Evolutionary conservation across 1,140 invertebrate species (phyloP).

Genomic region (Drosophila carrolli): DNA sequence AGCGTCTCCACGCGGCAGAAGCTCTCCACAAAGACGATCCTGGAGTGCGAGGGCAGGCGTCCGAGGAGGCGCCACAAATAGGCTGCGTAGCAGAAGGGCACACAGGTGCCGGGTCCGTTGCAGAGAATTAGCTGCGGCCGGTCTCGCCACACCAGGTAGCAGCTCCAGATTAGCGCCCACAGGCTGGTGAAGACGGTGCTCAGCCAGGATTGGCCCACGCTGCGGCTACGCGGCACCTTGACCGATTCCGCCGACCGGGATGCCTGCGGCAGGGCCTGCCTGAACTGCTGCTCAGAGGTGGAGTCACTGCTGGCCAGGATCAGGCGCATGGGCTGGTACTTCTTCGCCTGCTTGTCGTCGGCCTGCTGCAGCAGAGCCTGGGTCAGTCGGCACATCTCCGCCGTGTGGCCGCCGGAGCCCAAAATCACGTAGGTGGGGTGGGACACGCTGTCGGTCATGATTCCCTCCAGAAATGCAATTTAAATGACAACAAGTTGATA

Average conservation of each 20-base stretch:
- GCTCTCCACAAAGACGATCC: slow-evolving; percentile 97
- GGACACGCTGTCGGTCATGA: not conserved
- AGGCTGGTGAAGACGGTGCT: slow-evolving; percentile 92
- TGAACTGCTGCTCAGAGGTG: slow-evolving; percentile 86
- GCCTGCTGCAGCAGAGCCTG: slow-evolving; percentile 85
- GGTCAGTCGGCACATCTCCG: slow-evolving; percentile 93
- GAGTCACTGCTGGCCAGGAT: slow-evolving; percentile 92
- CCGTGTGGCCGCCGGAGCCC: slow-evolving; percentile 92
- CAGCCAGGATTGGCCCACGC: slow-evolving; percentile 94
- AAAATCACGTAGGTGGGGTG: slow-evolving; percentile 86
- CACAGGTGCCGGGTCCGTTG: slow-evolving; percentile 98
- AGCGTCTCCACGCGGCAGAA: slow-evolving; percentile 95
- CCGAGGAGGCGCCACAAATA: slow-evolving; percentile 89
- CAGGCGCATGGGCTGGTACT: slow-evolving; percentile 86
- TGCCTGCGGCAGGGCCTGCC: slow-evolving; percentile 85
- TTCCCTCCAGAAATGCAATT: slow-evolving; percentile 7
- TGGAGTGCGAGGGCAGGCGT: slow-evolving; percentile 87
- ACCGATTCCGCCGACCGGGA: slow-evolving; percentile 36
- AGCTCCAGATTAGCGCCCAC: slow-evolving; percentile 88
- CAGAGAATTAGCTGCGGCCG: slow-evolving; percentile 93
- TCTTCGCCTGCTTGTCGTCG: slow-evolving; percentile 87
- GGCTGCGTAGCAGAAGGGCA: slow-evolving; percentile 92
- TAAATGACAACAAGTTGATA: not conserved
- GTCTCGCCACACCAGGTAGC: slow-evolving; percentile 89
- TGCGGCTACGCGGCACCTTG: slow-evolving; percentile 92